Base-by-base conservation (phyloP, 2,113 vertebrate genomes). In the Nycticorax nycticorax region DNA sequence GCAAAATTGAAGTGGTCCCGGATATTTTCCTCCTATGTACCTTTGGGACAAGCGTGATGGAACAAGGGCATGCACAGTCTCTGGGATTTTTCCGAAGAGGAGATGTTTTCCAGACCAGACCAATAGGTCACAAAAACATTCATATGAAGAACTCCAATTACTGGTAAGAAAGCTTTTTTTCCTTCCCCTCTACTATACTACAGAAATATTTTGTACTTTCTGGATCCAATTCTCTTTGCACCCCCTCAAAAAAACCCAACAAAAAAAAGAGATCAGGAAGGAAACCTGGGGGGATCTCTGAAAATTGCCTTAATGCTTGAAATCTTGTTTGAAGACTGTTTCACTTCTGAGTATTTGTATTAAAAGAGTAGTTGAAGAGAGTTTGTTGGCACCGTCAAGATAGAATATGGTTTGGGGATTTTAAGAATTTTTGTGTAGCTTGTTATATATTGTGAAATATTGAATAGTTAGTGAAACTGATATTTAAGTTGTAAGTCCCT, bases 111-210 rank as follows among this genome's bases (percentile, higher is more conserved):
- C 13, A 57, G 56, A 26, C 32, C 17, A 28, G 52, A 35, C 12
- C 37, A 53, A 15, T 11, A 37, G 13, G 3, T 30, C 12, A 41
- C 8, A 14, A 63, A 83, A 60, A 32, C 3, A 37, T 69, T 53
- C 6, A 6, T 14, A n/a, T 8, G 8, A 75, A 66, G 20, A 82
- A 32, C 7, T 50, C 9, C 9, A n/a, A 3, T 32, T 59, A 41
- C n/a, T 27, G 12, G n/a, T 68, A 71, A 57, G 28, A 75, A 82
- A 82, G 1, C 3, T 67, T 30, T 18, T 3, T 6, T 4, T 5
- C 2, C 4, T 13, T 1, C 21, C 8, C 7, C 7, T 1, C 12
- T 1, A 6, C 48, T 53, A 21, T 33, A 12, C 9, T 45, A 4
- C 8, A 50, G 18, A 74, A 43, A 41, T 67, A 55, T 32, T 56